These are phyloP conservation scores for Meloidogyne floridensis DNA, from an alignment of 1,140 invertebrate genomes.

Conservation along the genomic window DNA sequence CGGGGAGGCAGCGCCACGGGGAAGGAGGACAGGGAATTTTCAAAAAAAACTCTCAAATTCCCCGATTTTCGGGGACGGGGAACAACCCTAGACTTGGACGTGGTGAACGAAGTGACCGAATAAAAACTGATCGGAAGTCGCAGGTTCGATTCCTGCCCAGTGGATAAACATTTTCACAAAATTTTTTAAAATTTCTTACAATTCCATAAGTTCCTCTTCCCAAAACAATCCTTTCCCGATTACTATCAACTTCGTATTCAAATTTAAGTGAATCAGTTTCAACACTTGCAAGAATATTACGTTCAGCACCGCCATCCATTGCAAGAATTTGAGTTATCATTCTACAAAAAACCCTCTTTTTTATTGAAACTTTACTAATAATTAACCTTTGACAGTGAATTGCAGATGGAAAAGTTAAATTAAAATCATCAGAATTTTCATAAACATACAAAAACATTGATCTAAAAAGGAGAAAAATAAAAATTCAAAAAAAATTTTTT, in stretches of 20 bases:
- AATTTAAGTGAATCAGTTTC: conserved; percentile 68
- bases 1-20: no score
- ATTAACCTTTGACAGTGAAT: conserved; percentile 71
- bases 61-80: no score
- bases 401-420: conserved; percentile 92
- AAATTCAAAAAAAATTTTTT: background rate
- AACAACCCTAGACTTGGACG: no score
- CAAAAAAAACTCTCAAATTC: no score
- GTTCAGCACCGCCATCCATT: conserved; percentile 51
- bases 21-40: no score
- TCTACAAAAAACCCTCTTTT: conserved; percentile 28
- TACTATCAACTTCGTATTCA: conserved; percentile 93
- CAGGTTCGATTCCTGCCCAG: no score
- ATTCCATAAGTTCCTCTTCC: conserved; percentile 91
- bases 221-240: conserved; percentile 80
- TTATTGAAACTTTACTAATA: background rate
- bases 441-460: conserved; percentile 96
- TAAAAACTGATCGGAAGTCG: no score
- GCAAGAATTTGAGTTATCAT: conserved; percentile 52
- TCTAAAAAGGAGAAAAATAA: conserved; percentile 3
- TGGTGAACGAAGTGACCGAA: no score
- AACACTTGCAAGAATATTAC: conserved; percentile 53
- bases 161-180: background rate
- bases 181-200: background rate
- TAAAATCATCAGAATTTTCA: conserved; percentile 96